phyloP scores from a whole-genome alignment of 1,140 invertebrate species.

The Pristionchus pacificus region DNA sequence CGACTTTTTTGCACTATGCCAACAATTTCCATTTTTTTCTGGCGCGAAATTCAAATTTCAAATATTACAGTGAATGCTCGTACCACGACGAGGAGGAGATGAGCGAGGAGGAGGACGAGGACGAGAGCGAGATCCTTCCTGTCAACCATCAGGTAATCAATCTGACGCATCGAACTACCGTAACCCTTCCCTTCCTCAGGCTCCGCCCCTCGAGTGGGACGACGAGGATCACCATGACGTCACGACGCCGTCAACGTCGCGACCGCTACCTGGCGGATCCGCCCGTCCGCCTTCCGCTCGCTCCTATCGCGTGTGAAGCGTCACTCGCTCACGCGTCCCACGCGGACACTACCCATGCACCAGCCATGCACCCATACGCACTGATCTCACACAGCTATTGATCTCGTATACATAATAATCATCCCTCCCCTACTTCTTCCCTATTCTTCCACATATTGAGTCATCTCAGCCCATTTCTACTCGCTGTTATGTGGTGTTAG shows the following conservation, averaged over 20 bases:
- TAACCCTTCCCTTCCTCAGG: constrained; percentile 20
- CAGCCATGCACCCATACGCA: too few species aligned
- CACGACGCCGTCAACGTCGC: too few species aligned
- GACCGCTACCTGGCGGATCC: too few species aligned
- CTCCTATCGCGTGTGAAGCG: constrained; percentile 31
- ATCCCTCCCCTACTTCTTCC: not conserved
- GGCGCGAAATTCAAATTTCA: not conserved
- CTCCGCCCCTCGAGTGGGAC: constrained; percentile 52
- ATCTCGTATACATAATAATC: not conserved
- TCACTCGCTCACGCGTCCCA: not conserved
- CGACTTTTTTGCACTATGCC: not conserved
- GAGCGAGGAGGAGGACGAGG: constrained; percentile 27
- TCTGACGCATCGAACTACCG: constrained; percentile 24
- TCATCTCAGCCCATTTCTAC: too few species aligned
- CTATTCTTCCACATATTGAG: too few species aligned
- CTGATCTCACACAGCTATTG: too few species aligned
- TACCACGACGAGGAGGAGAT: constrained; percentile 27
- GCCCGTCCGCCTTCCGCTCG: constrained; percentile 24
- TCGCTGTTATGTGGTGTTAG: too few species aligned
- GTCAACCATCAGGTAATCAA: constrained; percentile 1
- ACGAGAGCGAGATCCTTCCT: constrained; percentile 8
- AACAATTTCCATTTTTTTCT: constrained; percentile 2
- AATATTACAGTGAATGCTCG: constrained; percentile 25
- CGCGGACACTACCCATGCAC: not conserved
- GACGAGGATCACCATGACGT: constrained; percentile 41